Evolutionary conservation across 1,140 invertebrate genomes (phyloP), one percentile per base, ranked within the genome.

Genomic region (Bathynomus jamesi): DNA sequence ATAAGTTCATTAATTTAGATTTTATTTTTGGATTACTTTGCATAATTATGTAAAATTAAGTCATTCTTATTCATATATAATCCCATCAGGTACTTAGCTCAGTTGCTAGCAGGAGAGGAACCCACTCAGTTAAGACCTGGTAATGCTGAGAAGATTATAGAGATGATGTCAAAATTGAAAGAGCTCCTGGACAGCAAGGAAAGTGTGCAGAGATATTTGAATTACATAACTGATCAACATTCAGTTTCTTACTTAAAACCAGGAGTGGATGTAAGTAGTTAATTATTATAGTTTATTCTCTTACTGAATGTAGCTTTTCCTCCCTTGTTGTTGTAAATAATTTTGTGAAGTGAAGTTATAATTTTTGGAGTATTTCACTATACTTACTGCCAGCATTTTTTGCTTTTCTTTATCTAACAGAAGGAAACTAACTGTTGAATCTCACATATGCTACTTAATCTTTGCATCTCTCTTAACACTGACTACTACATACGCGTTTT

Each of bases 51-150:
- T n/a, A n/a, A n/a, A n/a, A n/a, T n/a, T n/a, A n/a, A n/a, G n/a
- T n/a, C n/a, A 53, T 53, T 53, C 40, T 53, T 53, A 53, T 24
- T n/a, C 17, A 11, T 67, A 40, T 32, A 3, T 40, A 24, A 31
- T 31, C 4, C 11, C 27, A 5, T 28, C 65, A 72, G 70, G 32
- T 72, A 72, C 25, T 61, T 72, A 8, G 32, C 65, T 1, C 70
- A 72, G n/a, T n/a, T 72, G 11, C 21, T 72, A 13, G 53, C 25
- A 10, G 70, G 70, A 27, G 40, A 63, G 46, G 70, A 72, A 40
- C 70, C 70, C 5, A 72, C 46, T 4, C 65, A 67, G 21, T 4
- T 72, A 25, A 67, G 70, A 31, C 70, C 65, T 24, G 70, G 70
- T 29, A 72, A 65, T 67, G 70, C 70, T 13, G 28, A 46, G 46